Evolutionary conservation across 2,888 invertebrate species (phyloP), one percentile per base, ranked within the genome.

Genomic region (Eledona agricola): DNA sequence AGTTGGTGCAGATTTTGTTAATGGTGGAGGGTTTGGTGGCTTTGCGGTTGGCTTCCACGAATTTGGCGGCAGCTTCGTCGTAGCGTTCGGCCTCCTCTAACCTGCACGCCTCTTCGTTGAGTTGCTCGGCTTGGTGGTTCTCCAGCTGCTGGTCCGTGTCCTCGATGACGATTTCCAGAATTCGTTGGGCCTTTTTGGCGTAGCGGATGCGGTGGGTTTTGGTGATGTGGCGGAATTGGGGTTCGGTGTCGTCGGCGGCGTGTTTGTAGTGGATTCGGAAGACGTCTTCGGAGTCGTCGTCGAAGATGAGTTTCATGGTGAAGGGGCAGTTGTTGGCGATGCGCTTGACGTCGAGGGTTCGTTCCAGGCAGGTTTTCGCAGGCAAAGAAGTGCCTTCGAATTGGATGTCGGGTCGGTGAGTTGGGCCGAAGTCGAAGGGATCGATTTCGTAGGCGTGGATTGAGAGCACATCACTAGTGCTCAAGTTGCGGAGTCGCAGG

Each of bases 31-130:
- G 10, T 3, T 34, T 12, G 20, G 7, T 32, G 3, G 34, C 45
- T 34, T 25, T 45, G 6, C 34, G 45, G 4, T 23, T 15, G 11
- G 45, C 45, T 34, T 45, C 45, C 19, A 34, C 9, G 12, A 45
- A 34, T 9, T 23, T 45, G 2, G 34, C 5, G 2, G 45, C 32
- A 1, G 45, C 45, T n/a, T 45, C 45, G 16, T 23, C 16, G 26
- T 34, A 34, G 3, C 17, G 32, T 9, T 34, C 34, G 1, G 12
- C 1, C 7, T 6, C 29, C 26, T 34, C 11, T 9, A 45, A 22
- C 7, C 16, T 16, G 25, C 16, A 16, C 2, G 32, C 45, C 2
- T 23, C 12, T 1, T 5, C 2, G n/a, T 12, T 45, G 3, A 45
- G 12, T 12, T 19, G 6, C 16, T 34, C 32, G 3, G 45, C 45